Base-by-base conservation (phyloP, 92 coral and sea anemone species). In the Palythoa caribaeorum region DNA sequence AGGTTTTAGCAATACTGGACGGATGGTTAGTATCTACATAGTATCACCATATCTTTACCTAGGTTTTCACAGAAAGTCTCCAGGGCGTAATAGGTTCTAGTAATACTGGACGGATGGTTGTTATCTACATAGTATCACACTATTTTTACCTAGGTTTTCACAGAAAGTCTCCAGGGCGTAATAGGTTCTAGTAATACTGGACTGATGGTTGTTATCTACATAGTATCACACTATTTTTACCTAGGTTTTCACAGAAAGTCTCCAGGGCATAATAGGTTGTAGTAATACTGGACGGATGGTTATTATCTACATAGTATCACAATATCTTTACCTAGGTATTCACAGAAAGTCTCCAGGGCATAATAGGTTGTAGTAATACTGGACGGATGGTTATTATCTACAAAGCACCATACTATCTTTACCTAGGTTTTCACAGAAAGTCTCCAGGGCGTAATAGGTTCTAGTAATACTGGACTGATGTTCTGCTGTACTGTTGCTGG, bases 401-500 rank as follows among this genome's bases (percentile, higher is more conserved):
- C 50, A 4, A 4, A 3, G 4, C 7, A 44, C 7, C 7, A 44
- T 0, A 2, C 7, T 9, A 2, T 73, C 28, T 17, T 90, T 91
- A 97, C 99, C 99, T 60, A 97, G 77, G 88, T 95, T 95, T 89
- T 97, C 99, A 81, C 99, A 97, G 94, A 97, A 97, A 5, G 99
- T 94, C 92, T 97, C 99, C 87, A 97, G 78, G 10, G 99, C 99
- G 63, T 97, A 97, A 81, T 97, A 97, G 8, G 96, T 97, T 73
- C 98, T 87, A 52, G 98, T 92, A 28, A 95, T 84, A 53, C 98
- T 96, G 1, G 96, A 86, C 44, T 91, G 92, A 50, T 89, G 92
- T 66, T 89, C 91, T 76, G 91, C 88, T 53, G 90, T 94, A 53
- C 78, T 90, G 28, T 79, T 91, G 1, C 94, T 87, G 20, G 96